Base-by-base conservation (phyloP, 2,797 vertebrate genomes). In the Melanotaenia maccullochi region DNA sequence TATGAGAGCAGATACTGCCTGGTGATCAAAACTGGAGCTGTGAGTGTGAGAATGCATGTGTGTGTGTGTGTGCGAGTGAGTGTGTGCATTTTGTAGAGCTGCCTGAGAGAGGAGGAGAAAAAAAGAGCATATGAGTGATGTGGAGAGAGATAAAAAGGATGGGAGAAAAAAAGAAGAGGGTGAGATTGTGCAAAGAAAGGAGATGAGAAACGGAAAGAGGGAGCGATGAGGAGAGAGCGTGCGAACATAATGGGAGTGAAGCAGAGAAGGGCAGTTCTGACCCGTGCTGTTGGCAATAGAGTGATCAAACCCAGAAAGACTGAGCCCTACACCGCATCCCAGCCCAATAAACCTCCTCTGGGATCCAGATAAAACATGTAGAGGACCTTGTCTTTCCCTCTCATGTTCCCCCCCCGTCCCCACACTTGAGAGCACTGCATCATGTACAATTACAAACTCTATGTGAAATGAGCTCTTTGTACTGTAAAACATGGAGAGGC, bases 1-100 rank as follows among this genome's bases (percentile, higher is more conserved):
- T 92, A 90, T 78, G 90, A 91, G 90, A 89, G 85, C 83, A 91
- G 88, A 93, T 85, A 90, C 81, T 90, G 87, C 79, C 85, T 88
- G 84, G 78, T 88, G 87, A 92, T 93, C 91, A 92, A 91, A 90
- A 93, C 92, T 89, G 74, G 75, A 88, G 77, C 80, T 73, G 64
- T 73, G 67, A 54, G 40, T 76, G 62, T 72, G 65, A 57, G 68
- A 51, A 55, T 38, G 42, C 14, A 40, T 36, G 69, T 42, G 55
- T 57, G 73, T 54, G 28, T 22, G 54, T 14, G 60, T 55, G 59
- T 49, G 73, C 55, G 32, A 47, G 58, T 54, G 73, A 49, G 63
- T 61, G 73, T 65, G 70, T 60, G n/a, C 60, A 62, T 84, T 78
- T 73, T 87, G 78, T 71, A 72, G 65, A 66, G 65, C 66, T 87